Evolutionary conservation across 2,888 invertebrate genomes (phyloP), one percentile per base, ranked within the genome.

Genomic region (Papilio protenor): DNA sequence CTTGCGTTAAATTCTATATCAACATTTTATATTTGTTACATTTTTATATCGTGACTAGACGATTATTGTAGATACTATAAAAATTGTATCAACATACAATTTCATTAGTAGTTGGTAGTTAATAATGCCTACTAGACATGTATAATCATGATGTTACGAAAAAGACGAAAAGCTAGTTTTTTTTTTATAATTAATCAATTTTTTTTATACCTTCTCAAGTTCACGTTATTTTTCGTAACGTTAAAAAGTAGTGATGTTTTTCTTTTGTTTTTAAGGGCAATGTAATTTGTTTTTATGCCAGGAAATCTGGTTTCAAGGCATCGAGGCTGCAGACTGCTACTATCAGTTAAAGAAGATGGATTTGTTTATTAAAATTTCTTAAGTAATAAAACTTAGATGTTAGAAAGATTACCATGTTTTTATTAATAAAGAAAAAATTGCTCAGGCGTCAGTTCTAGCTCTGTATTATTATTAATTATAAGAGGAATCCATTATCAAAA

Each of bases 1-100:
- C 14, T n/a, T 33, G 18, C 18, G 69, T 55, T 21, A 75, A 69
- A 69, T 14, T n/a, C 23, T 69, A 45, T 64, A 75, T 55, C 75
- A 69, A 75, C 55, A 55, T 47, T 14, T 49, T 21, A 8, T 27
- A 6, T 27, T 11, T 27, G 23, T 61, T 18, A 16, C 27, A 66
- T 21, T 45, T 21, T 45, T 40, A 66, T 21, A 45, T 45, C 66
- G 66, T 69, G 66, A 69, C 66, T 45, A 21, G 10, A 45, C 5
- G 3, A 21, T 69, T 69, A 45, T 12, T 5, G 12, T 10, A 21
- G 1, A 45, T 3, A 21, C 21, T 45, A 45, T 14, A 69, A 45
- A n/a, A 40, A 69, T 45, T 69, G 66, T 69, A 45, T 45, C 45
- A 45, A 69, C 33, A 64, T 33, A 18, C 40, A 21, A 18, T 69